Base-by-base conservation (phyloP, 2,797 vertebrate species). In the Liparis tanakae region DNA sequence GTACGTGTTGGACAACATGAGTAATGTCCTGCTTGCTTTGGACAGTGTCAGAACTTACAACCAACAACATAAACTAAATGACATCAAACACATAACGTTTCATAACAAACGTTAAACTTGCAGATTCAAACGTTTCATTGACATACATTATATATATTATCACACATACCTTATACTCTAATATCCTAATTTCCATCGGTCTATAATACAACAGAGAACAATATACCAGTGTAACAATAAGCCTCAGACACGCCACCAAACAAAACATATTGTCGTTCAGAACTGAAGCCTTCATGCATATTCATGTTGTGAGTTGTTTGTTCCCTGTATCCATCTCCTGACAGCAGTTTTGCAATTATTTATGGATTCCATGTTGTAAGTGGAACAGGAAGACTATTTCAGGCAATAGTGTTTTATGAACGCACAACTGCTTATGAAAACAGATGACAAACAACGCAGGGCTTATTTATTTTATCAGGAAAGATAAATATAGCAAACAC, bases 381-480 rank as follows among this genome's bases (percentile, higher is more conserved):
- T 89, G 72, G 81, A 91, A 85, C 85, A 85, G 82, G 85, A 88
- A 81, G 80, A 83, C 83, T 87, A 86, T 89, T 91, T 88, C 81
- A 89, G 76, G 83, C 85, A 20, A 72, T 67, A 69, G 66, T 74
- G 74, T 70, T 72, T 78, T 81, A 81, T 59, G 65, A 87, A 80
- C 70, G 12, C 61, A 69, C 73, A 51, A 72, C 71, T 80, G 78
- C 80, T 85, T 74, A 86, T 85, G 67, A 85, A 89, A 88, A 84
- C 88, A 89, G 79, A 89, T 85, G 82, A 78, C 65, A 69, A 85
- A 84, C 61, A 69, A 83, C 74, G 78, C 60, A 66, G 59, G 18
- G 70, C 65, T 83, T 84, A 86, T 89, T 88, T 84, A 84, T 87
- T 89, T 86, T 78, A 87, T 85, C 75, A 67, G 74, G 70, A 67